Evolutionary conservation across 2,888 invertebrate genomes (phyloP).

Genomic region (Erpobdella octoculata): DNA sequence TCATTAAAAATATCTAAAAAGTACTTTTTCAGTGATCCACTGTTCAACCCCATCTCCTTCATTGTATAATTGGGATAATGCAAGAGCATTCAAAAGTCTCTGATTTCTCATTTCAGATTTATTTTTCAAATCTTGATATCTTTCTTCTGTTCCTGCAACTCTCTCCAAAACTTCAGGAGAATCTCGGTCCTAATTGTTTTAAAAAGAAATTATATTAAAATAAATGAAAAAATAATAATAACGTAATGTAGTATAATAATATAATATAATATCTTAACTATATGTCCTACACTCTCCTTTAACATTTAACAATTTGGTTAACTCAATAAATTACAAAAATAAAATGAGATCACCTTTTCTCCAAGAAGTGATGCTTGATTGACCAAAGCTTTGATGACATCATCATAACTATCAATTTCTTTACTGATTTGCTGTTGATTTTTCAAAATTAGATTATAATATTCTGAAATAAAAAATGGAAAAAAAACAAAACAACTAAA

Average conservation of each 20-base stretch:
- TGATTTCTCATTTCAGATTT: constrained; percentile 89
- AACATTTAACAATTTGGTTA: not conserved
- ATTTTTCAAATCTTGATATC: constrained; percentile 89
- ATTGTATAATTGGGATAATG: constrained; percentile 88
- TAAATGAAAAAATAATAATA: not conserved
- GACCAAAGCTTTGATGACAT: constrained; percentile 82
- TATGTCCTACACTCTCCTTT: not conserved
- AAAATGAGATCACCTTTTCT: constrained; percentile 62
- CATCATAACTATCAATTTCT: constrained; percentile 86
- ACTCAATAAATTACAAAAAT: not conserved
- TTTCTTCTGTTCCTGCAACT: constrained; percentile 80
- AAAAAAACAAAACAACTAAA: constrained; percentile 24
- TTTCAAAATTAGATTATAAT: not conserved
- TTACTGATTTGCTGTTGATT: constrained; percentile 71
- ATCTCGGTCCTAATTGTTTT: constrained; percentile 52
- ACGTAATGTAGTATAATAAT: not conserved
- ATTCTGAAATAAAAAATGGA: not conserved
- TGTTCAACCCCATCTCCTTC: constrained; percentile 97
- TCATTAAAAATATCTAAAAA: too few relatives aligned
- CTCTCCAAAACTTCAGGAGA: constrained; percentile 68
- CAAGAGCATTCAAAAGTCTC: constrained; percentile 88
- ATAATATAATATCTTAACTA: not conserved
- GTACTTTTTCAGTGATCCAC: constrained; percentile 95
- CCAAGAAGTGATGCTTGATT: constrained; percentile 76
- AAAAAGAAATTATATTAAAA: not conserved